Evolutionary conservation across 2,113 vertebrate species (phyloP).

Genomic region (Platycercus adscitus): DNA sequence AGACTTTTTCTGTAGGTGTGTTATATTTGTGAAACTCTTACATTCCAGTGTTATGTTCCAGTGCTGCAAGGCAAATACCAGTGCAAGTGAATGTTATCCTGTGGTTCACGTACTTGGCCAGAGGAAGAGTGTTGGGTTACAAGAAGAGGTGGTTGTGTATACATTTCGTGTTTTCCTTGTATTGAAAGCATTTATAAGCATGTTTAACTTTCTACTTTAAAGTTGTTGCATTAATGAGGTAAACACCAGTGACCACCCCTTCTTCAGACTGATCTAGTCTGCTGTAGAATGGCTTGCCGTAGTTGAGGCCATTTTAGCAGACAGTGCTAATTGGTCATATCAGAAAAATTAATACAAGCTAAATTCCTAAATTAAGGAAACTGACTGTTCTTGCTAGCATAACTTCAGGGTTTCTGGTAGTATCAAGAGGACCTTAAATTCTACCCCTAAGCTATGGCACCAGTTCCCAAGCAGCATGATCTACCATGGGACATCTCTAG

Average conservation of each 20-base stretch:
- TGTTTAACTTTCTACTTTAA: constrained; percentile 3
- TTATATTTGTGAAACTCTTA: not conserved
- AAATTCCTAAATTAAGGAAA: not conserved
- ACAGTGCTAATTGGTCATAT: not conserved
- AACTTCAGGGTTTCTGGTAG: not conserved
- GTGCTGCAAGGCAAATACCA: not conserved
- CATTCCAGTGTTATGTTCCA: not conserved
- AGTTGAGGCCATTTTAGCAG: not conserved
- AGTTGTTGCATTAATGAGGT: not conserved
- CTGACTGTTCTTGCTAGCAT: not conserved
- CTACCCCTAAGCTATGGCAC: not conserved
- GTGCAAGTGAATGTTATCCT: not conserved
- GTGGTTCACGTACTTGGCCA: not conserved
- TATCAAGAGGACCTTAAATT: not conserved
- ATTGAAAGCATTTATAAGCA: not conserved
- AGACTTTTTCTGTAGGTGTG: not conserved
- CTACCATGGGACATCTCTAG: not conserved
- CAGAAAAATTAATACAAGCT: not conserved
- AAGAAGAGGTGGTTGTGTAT: not conserved
- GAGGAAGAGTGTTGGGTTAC: constrained; percentile 4
- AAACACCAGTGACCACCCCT: not conserved
- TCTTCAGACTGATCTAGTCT: not conserved
- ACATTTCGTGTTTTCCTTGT: not conserved
- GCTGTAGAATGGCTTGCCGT: not conserved
- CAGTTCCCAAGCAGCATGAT: accelerated